Evolutionary conservation across 2,113 vertebrate genomes (phyloP).

Genomic region (Halichoerus grypus): DNA sequence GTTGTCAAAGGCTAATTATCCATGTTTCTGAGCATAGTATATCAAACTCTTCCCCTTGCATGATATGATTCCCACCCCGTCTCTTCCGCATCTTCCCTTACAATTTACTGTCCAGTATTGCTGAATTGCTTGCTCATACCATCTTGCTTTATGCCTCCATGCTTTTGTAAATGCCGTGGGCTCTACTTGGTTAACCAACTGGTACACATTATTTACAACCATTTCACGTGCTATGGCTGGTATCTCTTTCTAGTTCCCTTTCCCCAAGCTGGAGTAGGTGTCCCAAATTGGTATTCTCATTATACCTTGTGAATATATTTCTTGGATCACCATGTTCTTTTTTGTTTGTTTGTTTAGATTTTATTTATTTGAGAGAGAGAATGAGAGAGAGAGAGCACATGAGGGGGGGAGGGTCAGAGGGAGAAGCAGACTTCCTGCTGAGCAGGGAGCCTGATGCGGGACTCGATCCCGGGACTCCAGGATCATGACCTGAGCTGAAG

Average conservation of each 20-base stretch:
- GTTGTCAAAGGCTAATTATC: slow-evolving; percentile 22
- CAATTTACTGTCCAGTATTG: not conserved
- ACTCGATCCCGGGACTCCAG: too few relatives aligned
- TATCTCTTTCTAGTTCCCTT: slow-evolving; percentile 12
- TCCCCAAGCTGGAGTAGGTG: not conserved
- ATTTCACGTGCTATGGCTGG: not conserved
- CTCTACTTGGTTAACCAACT: slow-evolving; percentile 8
- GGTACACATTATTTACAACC: slow-evolving; percentile 16
- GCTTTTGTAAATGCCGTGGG: not conserved
- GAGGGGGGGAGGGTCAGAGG: too few relatives aligned
- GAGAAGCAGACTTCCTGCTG: too few relatives aligned
- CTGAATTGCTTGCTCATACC: not conserved
- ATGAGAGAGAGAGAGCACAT: too few relatives aligned
- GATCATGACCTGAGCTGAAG: too few relatives aligned
- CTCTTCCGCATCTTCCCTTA: not conserved
- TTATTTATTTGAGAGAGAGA: too few relatives aligned
- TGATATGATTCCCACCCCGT: not conserved
- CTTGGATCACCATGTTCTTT: slow-evolving; percentile 34
- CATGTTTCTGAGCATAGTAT: not conserved
- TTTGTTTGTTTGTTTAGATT: too few relatives aligned
- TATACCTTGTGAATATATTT: slow-evolving; percentile 1
- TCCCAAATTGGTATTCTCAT: not conserved
- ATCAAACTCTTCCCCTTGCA: not conserved
- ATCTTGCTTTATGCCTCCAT: not conserved
- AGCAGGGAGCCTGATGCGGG: too few relatives aligned